Conservation (phyloP, 2,113 vertebrate species). For the Chlorocebus sabaeus region DNA sequence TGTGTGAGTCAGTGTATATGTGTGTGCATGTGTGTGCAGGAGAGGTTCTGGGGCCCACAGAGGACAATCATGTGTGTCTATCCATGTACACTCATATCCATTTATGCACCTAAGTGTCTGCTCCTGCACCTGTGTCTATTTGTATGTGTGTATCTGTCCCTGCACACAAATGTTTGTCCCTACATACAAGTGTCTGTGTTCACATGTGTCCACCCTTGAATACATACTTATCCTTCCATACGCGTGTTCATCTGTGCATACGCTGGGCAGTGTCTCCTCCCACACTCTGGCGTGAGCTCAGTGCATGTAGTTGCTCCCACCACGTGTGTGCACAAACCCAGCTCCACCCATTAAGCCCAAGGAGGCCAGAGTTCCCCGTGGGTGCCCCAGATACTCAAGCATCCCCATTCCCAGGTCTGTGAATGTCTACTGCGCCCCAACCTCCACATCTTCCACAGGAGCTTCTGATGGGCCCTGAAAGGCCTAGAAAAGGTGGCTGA, state of each 20-base stretch:
- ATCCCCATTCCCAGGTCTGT: not conserved
- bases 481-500: not conserved
- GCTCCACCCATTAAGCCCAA: too few species aligned
- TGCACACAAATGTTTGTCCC: not conserved
- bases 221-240: not conserved
- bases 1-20: not conserved
- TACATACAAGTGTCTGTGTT: too few species aligned
- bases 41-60: not conserved
- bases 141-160: not conserved
- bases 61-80: not conserved
- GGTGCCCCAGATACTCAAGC: not conserved
- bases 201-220: not conserved
- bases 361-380: not conserved
- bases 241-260: not conserved
- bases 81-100: too few species aligned
- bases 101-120: not conserved
- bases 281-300: accelerated
- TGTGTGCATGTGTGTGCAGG: too few species aligned
- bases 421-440: not conserved
- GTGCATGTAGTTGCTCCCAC: not conserved
- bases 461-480: not conserved
- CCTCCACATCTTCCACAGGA: not conserved
- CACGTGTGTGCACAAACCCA: too few species aligned
- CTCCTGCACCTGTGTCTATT: not conserved
- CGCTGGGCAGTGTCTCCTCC: not conserved